Evolutionary conservation across 2,888 invertebrate genomes (phyloP), one percentile per base, ranked within the genome.

Genomic region (Drosophila mimica): DNA sequence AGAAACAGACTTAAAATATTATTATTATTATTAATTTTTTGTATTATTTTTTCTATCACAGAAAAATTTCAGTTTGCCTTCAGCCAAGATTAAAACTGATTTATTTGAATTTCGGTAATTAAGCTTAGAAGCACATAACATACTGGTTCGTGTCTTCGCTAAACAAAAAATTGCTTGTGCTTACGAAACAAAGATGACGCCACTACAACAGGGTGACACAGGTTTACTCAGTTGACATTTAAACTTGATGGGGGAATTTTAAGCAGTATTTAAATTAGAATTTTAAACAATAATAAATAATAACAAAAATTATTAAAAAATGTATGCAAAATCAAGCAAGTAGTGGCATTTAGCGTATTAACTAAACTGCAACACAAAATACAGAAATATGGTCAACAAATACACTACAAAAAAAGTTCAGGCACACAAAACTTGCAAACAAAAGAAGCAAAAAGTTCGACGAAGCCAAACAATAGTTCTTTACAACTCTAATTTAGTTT

Each of bases 401-500:
- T 30, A n/a, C 28, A 25, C 15, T 25, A 25, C 31, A 40, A 34
- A 20, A 54, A 52, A 77, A 53, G 70, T 70, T 46, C 25, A 4
- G 48, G n/a, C 13, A n/a, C 30, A 31, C 13, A 43, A 56, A 81
- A 81, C 49, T 82, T 76, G 65, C 11, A 9, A 25, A 79, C 76
- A 82, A 82, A 82, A 43, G 68, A 31, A 64, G 57, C 34, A 62
- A 71, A 46, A 73, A 81, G 65, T 73, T 78, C n/a, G 25, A 28
- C 20, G 34, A 57, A 77, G 70, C 70, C 36, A 74, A 70, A 74
- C 64, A 82, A 79, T 68, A 51, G 31, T 17, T 17, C 33, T 61
- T 54, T 54, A 36, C n/a, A 33, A 33, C 34, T 25, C 8, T 34
- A 53, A 33, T 53, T 53, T 34, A 15, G 25, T 58, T 58, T 53